Evolutionary conservation across 2,113 vertebrate genomes (phyloP).

Genomic region (Pachypanchax playfairii): DNA sequence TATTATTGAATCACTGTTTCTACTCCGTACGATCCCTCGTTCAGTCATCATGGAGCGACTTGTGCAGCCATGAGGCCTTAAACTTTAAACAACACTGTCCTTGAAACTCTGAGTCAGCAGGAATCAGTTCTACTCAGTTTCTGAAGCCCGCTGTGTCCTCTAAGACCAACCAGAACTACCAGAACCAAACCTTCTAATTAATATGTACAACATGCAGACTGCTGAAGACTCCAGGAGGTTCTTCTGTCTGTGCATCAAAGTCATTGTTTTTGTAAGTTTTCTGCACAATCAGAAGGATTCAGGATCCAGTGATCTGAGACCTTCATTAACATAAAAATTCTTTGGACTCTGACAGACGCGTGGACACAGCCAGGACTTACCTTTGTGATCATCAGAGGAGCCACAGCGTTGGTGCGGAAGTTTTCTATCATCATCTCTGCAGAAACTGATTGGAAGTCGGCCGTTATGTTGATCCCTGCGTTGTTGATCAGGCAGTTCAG

Average conservation of each 20-base stretch:
- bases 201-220: slow-evolving; percentile 38
- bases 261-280: slow-evolving; percentile 17
- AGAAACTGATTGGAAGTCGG: slow-evolving; percentile 76
- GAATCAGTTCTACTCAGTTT: too few species aligned
- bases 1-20: too few species aligned
- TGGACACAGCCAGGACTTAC: slow-evolving; percentile 35
- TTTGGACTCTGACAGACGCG: neutral
- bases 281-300: neutral
- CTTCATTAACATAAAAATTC: neutral
- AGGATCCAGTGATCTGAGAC: neutral
- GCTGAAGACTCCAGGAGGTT: neutral
- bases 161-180: slow-evolving; percentile 6
- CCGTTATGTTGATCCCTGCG: slow-evolving; percentile 77
- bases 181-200: slow-evolving; percentile 34
- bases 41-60: neutral
- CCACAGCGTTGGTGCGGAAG: slow-evolving; percentile 79
- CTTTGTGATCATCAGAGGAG: slow-evolving; percentile 84
- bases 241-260: slow-evolving; percentile 24
- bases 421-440: slow-evolving; percentile 82
- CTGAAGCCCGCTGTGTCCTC: slow-evolving; percentile 10
- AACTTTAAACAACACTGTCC: slow-evolving; percentile 23
- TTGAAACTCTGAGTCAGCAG: slow-evolving; percentile 38
- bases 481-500: slow-evolving; percentile 87
- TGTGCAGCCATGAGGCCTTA: slow-evolving; percentile 7
- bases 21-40: neutral